phyloP scores from a whole-genome alignment of 2,797 vertebrate genomes.

The Cyclura pinguis region DNA sequence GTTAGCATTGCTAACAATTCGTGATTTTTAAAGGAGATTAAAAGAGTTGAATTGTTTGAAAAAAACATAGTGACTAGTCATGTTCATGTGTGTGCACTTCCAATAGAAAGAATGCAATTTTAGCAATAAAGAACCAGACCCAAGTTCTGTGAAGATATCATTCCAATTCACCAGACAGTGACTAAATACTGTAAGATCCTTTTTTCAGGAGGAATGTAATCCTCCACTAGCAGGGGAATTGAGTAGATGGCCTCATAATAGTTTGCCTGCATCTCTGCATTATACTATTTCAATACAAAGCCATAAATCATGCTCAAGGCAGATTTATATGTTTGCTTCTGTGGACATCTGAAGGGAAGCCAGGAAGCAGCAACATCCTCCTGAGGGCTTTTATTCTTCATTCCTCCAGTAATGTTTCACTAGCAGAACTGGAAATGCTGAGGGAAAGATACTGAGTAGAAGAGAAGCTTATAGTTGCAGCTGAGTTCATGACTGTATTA shows the following conservation, averaged over 20 bases:
- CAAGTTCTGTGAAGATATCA: neutral
- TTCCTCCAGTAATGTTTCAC: neutral
- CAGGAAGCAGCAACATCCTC: neutral
- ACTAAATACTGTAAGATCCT: slow-evolving; percentile 30
- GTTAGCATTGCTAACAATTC: neutral
- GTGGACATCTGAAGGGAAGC: slow-evolving; percentile 19
- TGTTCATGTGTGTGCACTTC: neutral
- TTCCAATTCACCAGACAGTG: slow-evolving; percentile 23
- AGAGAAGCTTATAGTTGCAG: neutral
- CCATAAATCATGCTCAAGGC: slow-evolving; percentile 34
- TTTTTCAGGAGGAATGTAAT: slow-evolving; percentile 17
- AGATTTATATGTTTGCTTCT: slow-evolving; percentile 24
- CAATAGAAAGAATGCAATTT: neutral
- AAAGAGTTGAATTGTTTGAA: neutral
- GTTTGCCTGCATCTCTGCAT: slow-evolving; percentile 26
- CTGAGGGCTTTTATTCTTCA: neutral
- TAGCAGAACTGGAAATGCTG: neutral
- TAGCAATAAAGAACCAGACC: neutral
- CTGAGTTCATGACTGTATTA: neutral
- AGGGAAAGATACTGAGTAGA: neutral
- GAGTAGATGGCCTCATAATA: slow-evolving; percentile 29
- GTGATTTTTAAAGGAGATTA: neutral
- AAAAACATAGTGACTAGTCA: neutral
- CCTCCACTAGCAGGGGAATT: slow-evolving; percentile 24
- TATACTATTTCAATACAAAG: slow-evolving; percentile 26